A percentile compares a stretch with the other conserved stretches of the same genome.
phyloP scores from a whole-genome alignment of 23 tunicate species.

The Halocynthia aurantium region DNA sequence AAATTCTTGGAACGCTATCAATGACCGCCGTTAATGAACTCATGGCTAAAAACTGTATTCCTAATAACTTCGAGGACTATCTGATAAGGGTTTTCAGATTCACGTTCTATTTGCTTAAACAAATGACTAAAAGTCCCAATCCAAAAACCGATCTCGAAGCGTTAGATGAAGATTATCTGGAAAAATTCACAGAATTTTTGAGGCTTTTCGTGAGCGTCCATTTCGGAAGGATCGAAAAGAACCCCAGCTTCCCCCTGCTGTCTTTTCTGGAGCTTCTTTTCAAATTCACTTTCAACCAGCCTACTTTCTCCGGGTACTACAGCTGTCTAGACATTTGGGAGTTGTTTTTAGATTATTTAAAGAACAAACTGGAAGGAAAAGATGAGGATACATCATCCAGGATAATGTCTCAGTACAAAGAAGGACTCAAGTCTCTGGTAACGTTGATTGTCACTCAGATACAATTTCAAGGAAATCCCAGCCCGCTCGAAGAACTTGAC shows the following conservation, averaged over 20 bases:
- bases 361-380: conserved; percentile 35
- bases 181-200: conserved; percentile 70
- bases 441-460: conserved; percentile 49
- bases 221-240: conserved; percentile 65
- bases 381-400: background rate
- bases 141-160: conserved; percentile 26
- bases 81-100: conserved; percentile 68
- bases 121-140: conserved; percentile 55
- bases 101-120: conserved; percentile 72
- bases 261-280: conserved; percentile 61
- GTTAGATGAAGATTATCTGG: conserved; percentile 67
- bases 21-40: conserved; percentile 83
- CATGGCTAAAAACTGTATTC: conserved; percentile 70
- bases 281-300: conserved; percentile 85
- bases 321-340: conserved; percentile 94
- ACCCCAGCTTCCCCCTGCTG: conserved; percentile 64
- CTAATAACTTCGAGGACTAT: conserved; percentile 79
- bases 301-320: conserved; percentile 66
- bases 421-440: conserved; percentile 58
- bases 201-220: conserved; percentile 74
- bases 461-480: conserved; percentile 49
- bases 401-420: conserved; percentile 44
- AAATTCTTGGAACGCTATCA: conserved; percentile 43
- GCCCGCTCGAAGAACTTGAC: conserved; percentile 54
- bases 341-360: conserved; percentile 63